Evolutionary conservation across 2,888 invertebrate genomes (phyloP), one percentile per base, ranked within the genome.

Genomic region (Macrophya alboannulata): DNA sequence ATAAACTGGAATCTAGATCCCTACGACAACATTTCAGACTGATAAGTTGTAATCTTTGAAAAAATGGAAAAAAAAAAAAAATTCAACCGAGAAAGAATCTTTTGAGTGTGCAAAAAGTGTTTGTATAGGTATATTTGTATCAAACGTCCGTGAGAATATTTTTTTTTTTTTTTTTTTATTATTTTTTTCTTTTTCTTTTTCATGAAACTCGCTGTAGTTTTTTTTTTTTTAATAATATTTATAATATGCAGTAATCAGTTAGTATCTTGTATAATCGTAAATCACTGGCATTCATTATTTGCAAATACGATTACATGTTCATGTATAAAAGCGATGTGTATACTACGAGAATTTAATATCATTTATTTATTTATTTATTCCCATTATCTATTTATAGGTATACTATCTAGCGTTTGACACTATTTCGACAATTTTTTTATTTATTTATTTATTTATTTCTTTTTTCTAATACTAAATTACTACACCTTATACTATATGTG

Each of bases 191-290:
- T 72, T 40, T 72, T 72, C 8, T 17, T 2, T 62, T 25, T 10
- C 62, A 6, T 37, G 5, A 68, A 31, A 68, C 4, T 68, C 31
- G 72, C n/a, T 72, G 17, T 72, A 15, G 10, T 43, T 72, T 72
- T 72, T 72, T 40, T 43, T 43, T 43, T 72, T 72, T 72, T n/a
- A n/a, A n/a, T n/a, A n/a, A n/a, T n/a, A n/a, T 4, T 72, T 72
- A 10, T 12, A n/a, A 25, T 21, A 48, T 48, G 4, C n/a, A 17
- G 37, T 12, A 8, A 37, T 17, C 6, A 40, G 9, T n/a, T n/a
- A 40, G 40, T n/a, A 40, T 8, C 40, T 37, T n/a, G 37, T 40
- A 10, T 15, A 40, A 37, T 40, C 71, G 40, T 31, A 1, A 8
- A 71, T 71, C 37, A 31, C 6, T 71, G 40, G 17, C 17, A 1